These are phyloP conservation scores for Heteronetta atricapilla DNA, from an alignment of 2,113 vertebrate species.

Conservation along the genomic window DNA sequence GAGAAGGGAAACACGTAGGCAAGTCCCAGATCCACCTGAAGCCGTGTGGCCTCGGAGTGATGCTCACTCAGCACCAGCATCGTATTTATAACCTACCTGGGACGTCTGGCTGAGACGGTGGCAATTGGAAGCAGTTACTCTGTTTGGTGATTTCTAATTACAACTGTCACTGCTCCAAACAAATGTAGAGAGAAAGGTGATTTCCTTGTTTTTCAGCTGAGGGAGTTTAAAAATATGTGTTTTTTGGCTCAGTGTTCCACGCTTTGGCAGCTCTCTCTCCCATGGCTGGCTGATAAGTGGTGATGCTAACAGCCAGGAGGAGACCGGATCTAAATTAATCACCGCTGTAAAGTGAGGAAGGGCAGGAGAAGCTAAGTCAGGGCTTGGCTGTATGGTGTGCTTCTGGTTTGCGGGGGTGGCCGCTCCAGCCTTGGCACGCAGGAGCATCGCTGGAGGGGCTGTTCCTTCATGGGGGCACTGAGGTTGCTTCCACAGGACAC, in stretches of 20 bases:
- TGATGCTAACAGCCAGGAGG: neutral
- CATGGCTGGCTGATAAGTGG: neutral
- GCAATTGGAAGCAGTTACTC: neutral
- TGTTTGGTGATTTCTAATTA: neutral
- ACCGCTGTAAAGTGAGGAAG: neutral
- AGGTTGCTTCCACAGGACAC: neutral
- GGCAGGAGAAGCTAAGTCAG: accelerated
- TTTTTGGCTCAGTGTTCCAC: neutral
- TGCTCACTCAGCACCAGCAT: neutral
- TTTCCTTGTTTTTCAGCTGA: neutral
- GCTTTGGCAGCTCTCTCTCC: neutral
- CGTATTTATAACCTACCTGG: neutral
- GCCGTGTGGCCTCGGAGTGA: neutral
- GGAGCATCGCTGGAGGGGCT: neutral
- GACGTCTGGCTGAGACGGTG: neutral
- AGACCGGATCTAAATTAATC: accelerated
- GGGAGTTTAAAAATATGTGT: neutral
- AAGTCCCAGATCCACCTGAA: neutral
- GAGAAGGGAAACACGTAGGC: neutral
- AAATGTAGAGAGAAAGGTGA: neutral
- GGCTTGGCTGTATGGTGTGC: neutral
- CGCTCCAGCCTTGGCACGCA: accelerated
- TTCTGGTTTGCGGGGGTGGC: neutral
- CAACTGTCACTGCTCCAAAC: neutral
- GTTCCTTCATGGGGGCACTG: accelerated